A percentile compares a stretch with the other conserved stretches of the same genome.
Conservation (phyloP, 2,113 vertebrate genomes). For the Callochromis pleurospilus region DNA sequence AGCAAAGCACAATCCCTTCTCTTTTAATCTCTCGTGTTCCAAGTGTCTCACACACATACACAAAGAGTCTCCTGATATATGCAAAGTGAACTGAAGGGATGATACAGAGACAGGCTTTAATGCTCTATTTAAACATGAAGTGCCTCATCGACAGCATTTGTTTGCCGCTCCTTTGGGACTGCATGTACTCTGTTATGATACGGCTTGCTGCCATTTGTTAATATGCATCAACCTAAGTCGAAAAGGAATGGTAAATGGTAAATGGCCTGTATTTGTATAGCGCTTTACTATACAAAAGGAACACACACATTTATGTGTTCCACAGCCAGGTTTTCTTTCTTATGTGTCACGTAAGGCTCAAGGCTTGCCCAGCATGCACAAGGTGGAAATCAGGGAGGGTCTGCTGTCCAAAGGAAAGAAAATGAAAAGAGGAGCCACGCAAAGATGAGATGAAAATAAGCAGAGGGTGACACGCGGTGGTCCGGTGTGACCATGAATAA, state of each 20-base stretch:
- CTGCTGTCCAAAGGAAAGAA: neutral
- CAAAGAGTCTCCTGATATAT: neutral
- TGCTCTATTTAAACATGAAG: neutral
- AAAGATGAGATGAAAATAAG: neutral
- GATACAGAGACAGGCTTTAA: neutral
- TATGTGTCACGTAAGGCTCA: neutral
- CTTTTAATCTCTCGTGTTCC: neutral
- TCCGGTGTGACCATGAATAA: neutral
- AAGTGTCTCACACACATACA: neutral
- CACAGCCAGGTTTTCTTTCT: neutral
- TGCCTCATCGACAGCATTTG: neutral
- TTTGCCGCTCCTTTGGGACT: neutral
- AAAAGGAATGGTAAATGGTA: neutral
- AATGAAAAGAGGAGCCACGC: neutral
- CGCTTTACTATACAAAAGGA: neutral
- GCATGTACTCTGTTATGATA: neutral
- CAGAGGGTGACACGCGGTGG: neutral
- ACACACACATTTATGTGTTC: neutral
- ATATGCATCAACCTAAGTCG: neutral
- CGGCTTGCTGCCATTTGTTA: neutral
- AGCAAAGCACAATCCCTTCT: neutral
- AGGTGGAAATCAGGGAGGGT: neutral
- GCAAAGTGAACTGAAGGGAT: neutral
- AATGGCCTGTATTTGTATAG: neutral
- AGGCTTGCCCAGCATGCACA: neutral